A percentile compares a stretch with the other conserved stretches of the same genome.
phyloP scores from a whole-genome alignment of 2,797 vertebrate species.

The Etheostoma nigrum region DNA sequence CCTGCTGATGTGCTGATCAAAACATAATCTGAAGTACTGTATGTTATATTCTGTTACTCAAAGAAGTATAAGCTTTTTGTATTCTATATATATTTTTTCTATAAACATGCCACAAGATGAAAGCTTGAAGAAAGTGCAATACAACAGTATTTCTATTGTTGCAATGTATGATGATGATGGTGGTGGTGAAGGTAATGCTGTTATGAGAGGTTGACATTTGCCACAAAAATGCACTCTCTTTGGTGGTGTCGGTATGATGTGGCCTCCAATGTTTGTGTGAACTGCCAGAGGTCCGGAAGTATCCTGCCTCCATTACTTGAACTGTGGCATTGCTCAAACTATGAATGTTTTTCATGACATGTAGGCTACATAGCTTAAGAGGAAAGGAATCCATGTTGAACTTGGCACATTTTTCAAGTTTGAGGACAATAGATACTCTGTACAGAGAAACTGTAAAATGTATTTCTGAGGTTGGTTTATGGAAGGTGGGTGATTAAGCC shows the following conservation, averaged over 20 bases:
- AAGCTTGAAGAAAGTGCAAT: slow-evolving; percentile 87
- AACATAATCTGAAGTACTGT: slow-evolving; percentile 87
- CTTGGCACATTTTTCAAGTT: slow-evolving; percentile 84
- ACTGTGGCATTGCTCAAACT: slow-evolving; percentile 84
- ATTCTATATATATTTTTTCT: slow-evolving; percentile 88
- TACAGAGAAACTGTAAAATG: slow-evolving; percentile 79
- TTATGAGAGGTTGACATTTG: slow-evolving; percentile 79
- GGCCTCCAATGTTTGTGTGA: slow-evolving; percentile 81
- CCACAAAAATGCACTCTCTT: slow-evolving; percentile 82
- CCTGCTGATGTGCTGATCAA: slow-evolving; percentile 86
- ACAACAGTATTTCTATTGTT: slow-evolving; percentile 86
- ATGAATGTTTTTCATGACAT: slow-evolving; percentile 85
- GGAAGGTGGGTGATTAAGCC: slow-evolving; percentile 71
- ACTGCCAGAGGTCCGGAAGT: slow-evolving; percentile 82
- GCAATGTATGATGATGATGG: slow-evolving; percentile 76
- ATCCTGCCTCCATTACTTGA: slow-evolving; percentile 86
- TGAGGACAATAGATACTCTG: slow-evolving; percentile 82
- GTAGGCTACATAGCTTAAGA: slow-evolving; percentile 84
- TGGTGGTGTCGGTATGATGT: slow-evolving; percentile 79
- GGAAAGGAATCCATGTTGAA: slow-evolving; percentile 82
- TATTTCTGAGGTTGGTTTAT: slow-evolving; percentile 77
- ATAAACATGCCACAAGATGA: slow-evolving; percentile 84
- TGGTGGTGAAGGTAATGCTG: slow-evolving; percentile 75
- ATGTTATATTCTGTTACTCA: slow-evolving; percentile 87
- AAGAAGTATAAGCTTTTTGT: slow-evolving; percentile 88